Evolutionary conservation across 2,113 vertebrate genomes (phyloP).

Genomic region (Mormyrus lacerda): DNA sequence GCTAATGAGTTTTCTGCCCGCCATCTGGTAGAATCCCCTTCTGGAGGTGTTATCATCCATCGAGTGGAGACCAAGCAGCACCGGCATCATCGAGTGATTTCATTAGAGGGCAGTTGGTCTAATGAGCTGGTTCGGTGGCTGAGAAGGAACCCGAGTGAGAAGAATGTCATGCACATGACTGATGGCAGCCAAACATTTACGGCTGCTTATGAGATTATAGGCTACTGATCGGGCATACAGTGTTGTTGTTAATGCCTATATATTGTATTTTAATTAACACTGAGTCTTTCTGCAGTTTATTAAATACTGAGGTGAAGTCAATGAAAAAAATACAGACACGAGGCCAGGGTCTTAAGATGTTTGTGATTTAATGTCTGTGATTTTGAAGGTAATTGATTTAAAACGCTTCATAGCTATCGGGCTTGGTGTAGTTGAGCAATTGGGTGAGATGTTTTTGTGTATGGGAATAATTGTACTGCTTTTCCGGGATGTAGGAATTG

Average conservation of each 20-base stretch:
- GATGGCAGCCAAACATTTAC: not conserved
- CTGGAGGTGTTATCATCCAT: not conserved
- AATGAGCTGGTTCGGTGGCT: not conserved
- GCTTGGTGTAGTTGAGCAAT: not conserved
- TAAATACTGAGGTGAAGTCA: not conserved
- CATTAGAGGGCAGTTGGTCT: not conserved
- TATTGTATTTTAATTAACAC: not conserved
- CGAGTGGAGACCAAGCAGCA: not conserved
- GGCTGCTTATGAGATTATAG: not conserved
- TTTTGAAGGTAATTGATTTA: not conserved
- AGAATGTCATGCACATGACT: not conserved
- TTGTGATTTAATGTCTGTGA: not conserved
- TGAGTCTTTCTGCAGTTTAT: not conserved
- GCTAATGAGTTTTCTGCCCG: not conserved
- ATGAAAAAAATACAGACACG: not conserved
- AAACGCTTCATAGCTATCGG: not conserved
- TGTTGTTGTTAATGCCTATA: not conserved
- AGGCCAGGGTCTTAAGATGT: not conserved
- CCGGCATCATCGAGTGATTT: not conserved
- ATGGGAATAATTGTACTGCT: not conserved
- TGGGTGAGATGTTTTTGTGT: not conserved
- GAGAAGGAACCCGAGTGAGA: not conserved
- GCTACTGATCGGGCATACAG: not conserved
- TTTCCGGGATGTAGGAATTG: not conserved
- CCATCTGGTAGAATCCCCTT: slow-evolving; percentile 2